A percentile compares a stretch with the other conserved stretches of the same genome.
phyloP scores from a whole-genome alignment of 2,113 vertebrate species.

The Brachyistius frenatus region DNA sequence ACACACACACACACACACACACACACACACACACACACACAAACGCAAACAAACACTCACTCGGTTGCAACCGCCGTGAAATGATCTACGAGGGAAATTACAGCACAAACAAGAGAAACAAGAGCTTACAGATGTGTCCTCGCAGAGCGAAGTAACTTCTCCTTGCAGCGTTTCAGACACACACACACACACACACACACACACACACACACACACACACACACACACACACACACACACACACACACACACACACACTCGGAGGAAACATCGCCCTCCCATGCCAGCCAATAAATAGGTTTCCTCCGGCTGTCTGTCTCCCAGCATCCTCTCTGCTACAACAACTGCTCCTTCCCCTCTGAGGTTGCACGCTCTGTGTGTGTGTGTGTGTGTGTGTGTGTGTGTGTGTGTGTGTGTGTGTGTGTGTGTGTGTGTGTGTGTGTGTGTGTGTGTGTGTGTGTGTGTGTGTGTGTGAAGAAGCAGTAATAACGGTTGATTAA shows the following conservation, averaged over 20 bases:
- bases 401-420: not conserved
- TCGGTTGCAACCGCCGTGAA: conserved; percentile 37
- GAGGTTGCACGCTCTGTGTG: not conserved
- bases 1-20: too few relatives aligned
- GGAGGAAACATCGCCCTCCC: conserved; percentile 6
- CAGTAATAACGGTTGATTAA: conserved; percentile 60
- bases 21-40: too few relatives aligned
- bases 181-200: conserved; percentile 28
- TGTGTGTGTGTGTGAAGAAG: conserved; percentile 8
- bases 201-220: conserved; percentile 29
- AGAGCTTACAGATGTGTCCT: conserved; percentile 62
- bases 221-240: conserved; percentile 7
- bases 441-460: too few relatives aligned
- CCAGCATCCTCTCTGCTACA: not conserved
- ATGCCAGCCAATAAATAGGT: conserved; percentile 50
- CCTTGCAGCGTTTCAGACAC: not conserved
- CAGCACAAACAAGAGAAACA: conserved; percentile 44
- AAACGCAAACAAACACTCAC: not conserved
- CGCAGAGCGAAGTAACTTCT: conserved; percentile 26
- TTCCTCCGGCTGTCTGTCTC: conserved; percentile 49
- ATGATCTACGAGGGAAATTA: conserved; percentile 67
- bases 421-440: too few relatives aligned
- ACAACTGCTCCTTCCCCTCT: conserved; percentile 1
- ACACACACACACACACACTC: conserved; percentile 1
- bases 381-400: conserved; percentile 2